Evolutionary conservation across 2,113 vertebrate genomes (phyloP), one percentile per base, ranked within the genome.

Genomic region (Sciurus niger): DNA sequence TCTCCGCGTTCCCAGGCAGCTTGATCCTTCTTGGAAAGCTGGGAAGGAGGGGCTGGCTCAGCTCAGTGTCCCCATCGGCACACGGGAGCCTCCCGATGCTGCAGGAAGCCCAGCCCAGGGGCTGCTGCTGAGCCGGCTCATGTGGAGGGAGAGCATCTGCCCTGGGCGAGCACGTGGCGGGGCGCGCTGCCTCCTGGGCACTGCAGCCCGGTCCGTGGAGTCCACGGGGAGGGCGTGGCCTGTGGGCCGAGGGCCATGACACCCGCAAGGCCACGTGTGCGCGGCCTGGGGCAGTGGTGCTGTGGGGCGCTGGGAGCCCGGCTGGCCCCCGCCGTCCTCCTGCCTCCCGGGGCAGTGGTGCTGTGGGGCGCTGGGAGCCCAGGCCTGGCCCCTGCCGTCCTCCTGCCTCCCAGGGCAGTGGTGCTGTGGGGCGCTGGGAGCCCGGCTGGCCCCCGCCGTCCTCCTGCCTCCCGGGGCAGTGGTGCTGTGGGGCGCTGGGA

Each of bases 141-240:
- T 12, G 11, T 74, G 40, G 79, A 63, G 32, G 8, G 43, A 80
- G 17, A 14, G 28, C 43, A 30, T 55, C 43, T 68, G 14, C 43
- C 32, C 55, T 53, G 30, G 10, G 14, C 34, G 51, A 22, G 46
- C 17, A 9, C 34, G 20, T 14, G 48, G 16, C n/a, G 72, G 13
- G 1, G 4, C 25, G 22, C 1, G 18, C 2, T 3, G 18, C 20
- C 1, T 3, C 40, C 12, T 46, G 10, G 25, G 8, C 25, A 17
- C 9, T 16, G 11, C 32, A 32, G 6, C 20, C 22, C 68, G 51
- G 65, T 16, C 20, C 16, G 53, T 14, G 13, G 10, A 20, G 28
- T 24, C n/a, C n/a, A 1, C 12, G 43, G 34, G 73, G 14, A 51
- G 40, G 51, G 24, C 48, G 16, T 58, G n/a, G 14, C 63, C 6